Percentiles rank a stretch among this genome's conserved stretches.
These are phyloP conservation scores for Alca torda DNA, from an alignment of 2,797 vertebrate genomes.

Conservation along the genomic window DNA sequence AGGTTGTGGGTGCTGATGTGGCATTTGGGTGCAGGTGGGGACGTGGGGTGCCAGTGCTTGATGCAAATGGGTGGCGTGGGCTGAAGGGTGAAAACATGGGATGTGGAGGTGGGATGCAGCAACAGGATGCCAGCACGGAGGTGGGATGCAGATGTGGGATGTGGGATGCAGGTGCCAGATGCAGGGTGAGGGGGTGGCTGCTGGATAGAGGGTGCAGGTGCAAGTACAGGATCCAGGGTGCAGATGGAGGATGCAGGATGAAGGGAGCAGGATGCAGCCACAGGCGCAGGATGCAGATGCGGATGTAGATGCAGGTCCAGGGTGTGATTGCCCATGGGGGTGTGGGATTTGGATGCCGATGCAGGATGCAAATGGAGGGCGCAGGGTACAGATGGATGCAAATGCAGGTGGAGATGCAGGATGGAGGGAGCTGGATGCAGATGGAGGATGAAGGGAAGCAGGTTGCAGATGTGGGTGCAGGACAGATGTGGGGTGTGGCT, in stretches of 20 bases:
- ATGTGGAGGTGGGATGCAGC: background rate
- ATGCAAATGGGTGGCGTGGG: background rate
- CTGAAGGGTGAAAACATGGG: background rate
- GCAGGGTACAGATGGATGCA: no score
- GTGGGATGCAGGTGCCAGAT: background rate
- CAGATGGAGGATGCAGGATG: background rate
- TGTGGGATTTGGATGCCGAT: background rate
- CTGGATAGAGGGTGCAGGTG: background rate
- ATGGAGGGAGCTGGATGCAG: no score
- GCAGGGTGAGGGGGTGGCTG: no score
- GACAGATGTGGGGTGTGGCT: background rate
- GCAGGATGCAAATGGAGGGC: background rate
- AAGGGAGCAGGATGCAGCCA: background rate
- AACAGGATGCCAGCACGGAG: background rate
- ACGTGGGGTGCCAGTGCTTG: rapidly evolving
- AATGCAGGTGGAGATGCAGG: background rate
- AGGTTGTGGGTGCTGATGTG: rapidly evolving
- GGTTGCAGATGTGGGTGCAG: background rate
- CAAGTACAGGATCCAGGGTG: no score
- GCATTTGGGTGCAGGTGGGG: background rate
- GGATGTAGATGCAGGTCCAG: no score
- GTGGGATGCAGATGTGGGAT: background rate
- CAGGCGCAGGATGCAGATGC: background rate
- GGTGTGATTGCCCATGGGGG: background rate
- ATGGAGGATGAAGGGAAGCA: background rate